A percentile compares a stretch with the other conserved stretches of the same genome.
Evolutionary conservation across 2,797 vertebrate species (phyloP).

Genomic region (Epinephelus awoara): DNA sequence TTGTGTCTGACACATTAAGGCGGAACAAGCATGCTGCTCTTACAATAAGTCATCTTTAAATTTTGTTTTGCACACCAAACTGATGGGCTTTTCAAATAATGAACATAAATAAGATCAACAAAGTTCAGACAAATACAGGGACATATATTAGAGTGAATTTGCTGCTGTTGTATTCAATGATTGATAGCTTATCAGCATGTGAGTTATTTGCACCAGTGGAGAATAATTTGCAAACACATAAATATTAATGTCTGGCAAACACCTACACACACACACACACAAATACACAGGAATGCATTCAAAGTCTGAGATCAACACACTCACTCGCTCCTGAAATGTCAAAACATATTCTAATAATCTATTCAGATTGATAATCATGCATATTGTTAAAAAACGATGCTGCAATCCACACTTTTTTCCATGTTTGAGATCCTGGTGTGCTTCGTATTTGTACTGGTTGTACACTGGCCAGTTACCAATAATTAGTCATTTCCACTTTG

Average conservation of each 20-base stretch:
- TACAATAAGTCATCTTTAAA: not conserved
- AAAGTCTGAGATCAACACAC: not conserved
- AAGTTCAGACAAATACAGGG: not conserved
- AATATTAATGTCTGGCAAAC: conserved; percentile 38
- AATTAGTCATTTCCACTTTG: not conserved
- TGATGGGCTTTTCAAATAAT: not conserved
- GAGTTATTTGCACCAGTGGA: not conserved
- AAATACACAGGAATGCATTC: conserved; percentile 3
- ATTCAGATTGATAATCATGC: conserved; percentile 2
- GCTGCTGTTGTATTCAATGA: not conserved
- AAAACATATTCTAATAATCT: conserved; percentile 14
- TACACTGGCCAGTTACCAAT: not conserved
- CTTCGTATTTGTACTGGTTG: not conserved
- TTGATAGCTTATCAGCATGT: conserved; percentile 1
- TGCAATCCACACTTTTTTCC: not conserved
- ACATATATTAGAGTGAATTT: not conserved
- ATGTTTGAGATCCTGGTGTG: not conserved
- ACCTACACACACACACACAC: not conserved
- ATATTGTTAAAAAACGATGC: not conserved
- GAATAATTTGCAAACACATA: conserved; percentile 37
- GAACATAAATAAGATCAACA: too few relatives aligned
- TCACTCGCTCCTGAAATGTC: not conserved
- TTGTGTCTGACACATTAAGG: not conserved
- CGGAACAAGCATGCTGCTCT: not conserved
- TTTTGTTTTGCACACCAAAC: not conserved